Percentiles rank a stretch among this genome's conserved stretches.
Conservation (phyloP, 2,113 vertebrate genomes). For the Dinomys branickii region DNA sequence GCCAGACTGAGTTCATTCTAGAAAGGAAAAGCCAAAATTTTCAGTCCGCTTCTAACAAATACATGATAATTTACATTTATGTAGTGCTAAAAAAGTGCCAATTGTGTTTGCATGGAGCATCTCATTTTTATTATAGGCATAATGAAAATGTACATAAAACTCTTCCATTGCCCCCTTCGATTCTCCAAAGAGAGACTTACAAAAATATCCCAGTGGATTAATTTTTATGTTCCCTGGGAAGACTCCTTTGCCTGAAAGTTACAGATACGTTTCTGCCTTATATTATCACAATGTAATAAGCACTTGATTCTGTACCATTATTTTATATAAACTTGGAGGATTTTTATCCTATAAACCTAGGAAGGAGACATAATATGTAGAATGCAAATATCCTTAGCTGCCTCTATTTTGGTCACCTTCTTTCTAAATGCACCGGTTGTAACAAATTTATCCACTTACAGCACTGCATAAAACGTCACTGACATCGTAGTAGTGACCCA, state of each 20-base stretch:
- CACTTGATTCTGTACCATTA: neutral
- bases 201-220: neutral
- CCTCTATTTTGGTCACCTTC: neutral
- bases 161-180: neutral
- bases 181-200: neutral
- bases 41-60: neutral
- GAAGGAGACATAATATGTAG: neutral
- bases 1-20: neutral
- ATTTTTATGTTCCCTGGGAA: neutral
- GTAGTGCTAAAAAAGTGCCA: neutral
- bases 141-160: neutral
- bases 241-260: neutral
- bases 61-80: neutral
- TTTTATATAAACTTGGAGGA: neutral
- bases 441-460: neutral
- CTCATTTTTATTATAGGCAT: neutral
- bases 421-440: neutral
- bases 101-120: neutral
- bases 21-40: neutral
- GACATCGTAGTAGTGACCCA: neutral
- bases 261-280: neutral
- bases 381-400: neutral
- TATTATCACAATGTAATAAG: neutral
- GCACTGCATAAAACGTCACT: neutral
- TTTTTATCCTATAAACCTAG: neutral